Evolutionary conservation across 2,888 invertebrate genomes (phyloP).

Genomic region (Chaitophorus viminalis): DNA sequence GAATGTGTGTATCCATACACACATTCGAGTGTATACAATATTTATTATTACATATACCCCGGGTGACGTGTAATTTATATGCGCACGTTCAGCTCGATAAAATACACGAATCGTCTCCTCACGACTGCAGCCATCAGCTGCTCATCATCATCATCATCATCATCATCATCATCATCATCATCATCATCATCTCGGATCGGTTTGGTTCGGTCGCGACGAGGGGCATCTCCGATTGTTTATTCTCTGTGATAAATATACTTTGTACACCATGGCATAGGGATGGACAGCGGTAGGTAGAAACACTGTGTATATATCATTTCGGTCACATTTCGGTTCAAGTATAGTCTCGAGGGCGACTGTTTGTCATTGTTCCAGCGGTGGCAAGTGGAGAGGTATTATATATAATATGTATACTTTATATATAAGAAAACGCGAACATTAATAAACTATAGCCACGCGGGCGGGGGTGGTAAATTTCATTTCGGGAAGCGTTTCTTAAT

Average conservation of each 20-base stretch:
- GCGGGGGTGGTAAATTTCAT: conserved; percentile 44
- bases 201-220: too few species aligned
- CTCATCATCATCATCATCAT: too few species aligned
- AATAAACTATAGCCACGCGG: conserved; percentile 28
- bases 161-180: too few species aligned
- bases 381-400: not conserved
- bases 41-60: too few species aligned
- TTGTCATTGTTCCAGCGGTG: conserved; percentile 43
- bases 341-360: conserved; percentile 20
- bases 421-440: conserved; percentile 55
- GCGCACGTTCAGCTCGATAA: not conserved
- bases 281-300: not conserved
- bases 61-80: not conserved
- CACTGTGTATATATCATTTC: conserved; percentile 16
- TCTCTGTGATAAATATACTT: not conserved
- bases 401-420: not conserved
- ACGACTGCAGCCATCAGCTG: too few species aligned
- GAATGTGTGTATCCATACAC: not conserved
- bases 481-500: conserved; percentile 58
- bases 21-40: not conserved
- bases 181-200: too few species aligned
- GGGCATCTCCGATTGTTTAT: not conserved
- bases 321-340: conserved; percentile 27
- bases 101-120: not conserved
- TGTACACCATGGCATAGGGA: too few species aligned